Evolutionary conservation across 2,888 invertebrate genomes (phyloP).

Genomic region (Dolomedes plantarius): DNA sequence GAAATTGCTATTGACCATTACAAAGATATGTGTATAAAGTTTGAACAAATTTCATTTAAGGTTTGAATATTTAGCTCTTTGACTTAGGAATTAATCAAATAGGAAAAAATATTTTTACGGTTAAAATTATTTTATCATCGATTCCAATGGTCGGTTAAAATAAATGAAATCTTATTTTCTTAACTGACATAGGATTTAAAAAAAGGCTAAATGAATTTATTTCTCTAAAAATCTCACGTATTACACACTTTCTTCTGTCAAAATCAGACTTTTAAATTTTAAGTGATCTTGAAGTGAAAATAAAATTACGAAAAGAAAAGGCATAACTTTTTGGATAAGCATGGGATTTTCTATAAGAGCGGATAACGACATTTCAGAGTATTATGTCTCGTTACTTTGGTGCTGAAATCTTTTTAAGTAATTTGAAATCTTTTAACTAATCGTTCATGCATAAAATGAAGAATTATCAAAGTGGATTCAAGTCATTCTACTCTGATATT

Average conservation of each 20-base stretch:
- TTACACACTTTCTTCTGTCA: background rate
- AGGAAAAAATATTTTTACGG: no score
- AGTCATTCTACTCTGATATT: background rate
- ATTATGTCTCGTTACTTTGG: conserved; percentile 44
- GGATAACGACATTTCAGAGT: conserved; percentile 39
- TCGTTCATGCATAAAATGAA: background rate
- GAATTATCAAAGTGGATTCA: background rate
- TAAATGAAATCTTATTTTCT: no score
- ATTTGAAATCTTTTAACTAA: conserved; percentile 29
- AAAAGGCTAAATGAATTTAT: no score
- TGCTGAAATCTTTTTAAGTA: conserved; percentile 45
- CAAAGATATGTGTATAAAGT: no score
- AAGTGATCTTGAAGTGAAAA: background rate
- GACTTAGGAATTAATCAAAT: no score
- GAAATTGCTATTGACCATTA: no score
- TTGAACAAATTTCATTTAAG: no score
- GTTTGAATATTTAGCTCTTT: no score
- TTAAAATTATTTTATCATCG: no score
- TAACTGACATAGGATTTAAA: no score
- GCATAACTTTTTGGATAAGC: conserved; percentile 23
- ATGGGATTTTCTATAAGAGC: conserved; percentile 26
- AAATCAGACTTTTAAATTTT: background rate
- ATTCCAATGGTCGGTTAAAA: no score
- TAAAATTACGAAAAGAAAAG: background rate
- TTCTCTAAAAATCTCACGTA: no score